phyloP scores from a whole-genome alignment of 1,140 invertebrate genomes.

The Battus philenor region DNA sequence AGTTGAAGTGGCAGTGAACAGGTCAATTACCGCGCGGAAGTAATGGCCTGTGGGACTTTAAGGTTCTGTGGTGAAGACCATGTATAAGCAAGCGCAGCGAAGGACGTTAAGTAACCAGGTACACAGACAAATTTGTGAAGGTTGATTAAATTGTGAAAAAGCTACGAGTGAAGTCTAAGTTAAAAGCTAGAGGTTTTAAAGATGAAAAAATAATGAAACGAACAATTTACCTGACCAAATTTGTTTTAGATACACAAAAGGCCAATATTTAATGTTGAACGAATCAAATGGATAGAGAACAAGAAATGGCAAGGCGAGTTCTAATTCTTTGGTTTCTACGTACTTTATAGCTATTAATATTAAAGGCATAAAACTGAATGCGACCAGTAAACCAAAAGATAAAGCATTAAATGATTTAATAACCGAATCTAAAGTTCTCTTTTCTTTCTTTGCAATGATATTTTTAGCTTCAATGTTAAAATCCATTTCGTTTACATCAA shows the following conservation, averaged over 20 bases:
- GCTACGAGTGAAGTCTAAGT: neutral
- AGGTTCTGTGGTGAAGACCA: too few species aligned
- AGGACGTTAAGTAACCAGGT: too few species aligned
- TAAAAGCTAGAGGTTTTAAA: too few species aligned
- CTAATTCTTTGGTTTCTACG: conserved; percentile 18
- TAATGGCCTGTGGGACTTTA: neutral
- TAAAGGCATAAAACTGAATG: conserved; percentile 22
- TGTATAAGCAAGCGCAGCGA: too few species aligned
- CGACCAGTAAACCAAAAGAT: conserved; percentile 22
- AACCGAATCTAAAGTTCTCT: conserved; percentile 22
- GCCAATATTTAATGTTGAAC: conserved; percentile 20
- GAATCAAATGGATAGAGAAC: conserved; percentile 25
- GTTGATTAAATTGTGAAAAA: neutral
- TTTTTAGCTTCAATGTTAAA: conserved; percentile 7
- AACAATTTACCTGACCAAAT: conserved; percentile 29
- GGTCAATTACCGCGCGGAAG: neutral
- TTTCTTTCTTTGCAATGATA: conserved; percentile 19
- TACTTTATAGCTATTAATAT: conserved; percentile 24
- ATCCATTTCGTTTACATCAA: conserved; percentile 17
- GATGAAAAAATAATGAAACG: neutral
- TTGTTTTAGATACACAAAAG: conserved; percentile 24
- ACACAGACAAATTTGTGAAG: neutral
- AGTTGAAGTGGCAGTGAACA: too few species aligned
- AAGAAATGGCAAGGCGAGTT: conserved; percentile 24
- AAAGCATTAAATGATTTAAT: conserved; percentile 24